A percentile compares a stretch with the other conserved stretches of the same genome.
Conservation (phyloP, 2,888 invertebrate genomes). For the Drosophila mimetica region DNA sequence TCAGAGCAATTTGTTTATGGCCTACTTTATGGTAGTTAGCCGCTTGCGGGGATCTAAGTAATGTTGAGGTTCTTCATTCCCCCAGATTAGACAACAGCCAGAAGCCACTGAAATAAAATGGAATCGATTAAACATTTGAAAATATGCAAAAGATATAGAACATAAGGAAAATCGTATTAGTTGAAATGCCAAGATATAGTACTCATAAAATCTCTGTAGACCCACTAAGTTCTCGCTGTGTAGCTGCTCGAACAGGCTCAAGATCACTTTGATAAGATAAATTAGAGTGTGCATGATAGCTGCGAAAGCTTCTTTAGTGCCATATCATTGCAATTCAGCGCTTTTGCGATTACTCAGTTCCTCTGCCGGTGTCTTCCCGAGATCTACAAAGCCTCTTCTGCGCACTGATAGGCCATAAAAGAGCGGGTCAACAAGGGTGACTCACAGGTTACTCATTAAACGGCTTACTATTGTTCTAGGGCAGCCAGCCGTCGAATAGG, state of each 20-base stretch:
- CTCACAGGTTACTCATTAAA: slow-evolving; percentile 36
- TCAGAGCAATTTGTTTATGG: slow-evolving; percentile 35
- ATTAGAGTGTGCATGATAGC: slow-evolving; percentile 52
- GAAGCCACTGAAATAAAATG: slow-evolving; percentile 15
- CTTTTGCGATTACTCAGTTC: slow-evolving; percentile 7
- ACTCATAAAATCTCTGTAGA: no score
- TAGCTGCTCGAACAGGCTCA: slow-evolving; percentile 48
- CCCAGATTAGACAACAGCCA: slow-evolving; percentile 58
- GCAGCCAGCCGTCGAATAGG: slow-evolving; percentile 63
- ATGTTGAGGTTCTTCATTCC: slow-evolving; percentile 12
- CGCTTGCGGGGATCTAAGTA: slow-evolving; percentile 14
- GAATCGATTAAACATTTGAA: not conserved
- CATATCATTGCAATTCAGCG: slow-evolving; percentile 55
- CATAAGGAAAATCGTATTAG: not conserved
- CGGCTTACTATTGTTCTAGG: slow-evolving; percentile 54
- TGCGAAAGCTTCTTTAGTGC: slow-evolving; percentile 46
- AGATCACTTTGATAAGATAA: slow-evolving; percentile 78
- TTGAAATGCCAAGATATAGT: not conserved
- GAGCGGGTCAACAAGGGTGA: slow-evolving; percentile 37
- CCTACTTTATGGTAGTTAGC: slow-evolving; percentile 28
- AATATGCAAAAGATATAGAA: not conserved
- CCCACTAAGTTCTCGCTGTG: slow-evolving; percentile 51
- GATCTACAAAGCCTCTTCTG: slow-evolving; percentile 1
- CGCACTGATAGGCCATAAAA: not conserved
- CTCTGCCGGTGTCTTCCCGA: not conserved